Evolutionary conservation across 2,113 vertebrate genomes (phyloP).

Genomic region (Solea senegalensis): DNA sequence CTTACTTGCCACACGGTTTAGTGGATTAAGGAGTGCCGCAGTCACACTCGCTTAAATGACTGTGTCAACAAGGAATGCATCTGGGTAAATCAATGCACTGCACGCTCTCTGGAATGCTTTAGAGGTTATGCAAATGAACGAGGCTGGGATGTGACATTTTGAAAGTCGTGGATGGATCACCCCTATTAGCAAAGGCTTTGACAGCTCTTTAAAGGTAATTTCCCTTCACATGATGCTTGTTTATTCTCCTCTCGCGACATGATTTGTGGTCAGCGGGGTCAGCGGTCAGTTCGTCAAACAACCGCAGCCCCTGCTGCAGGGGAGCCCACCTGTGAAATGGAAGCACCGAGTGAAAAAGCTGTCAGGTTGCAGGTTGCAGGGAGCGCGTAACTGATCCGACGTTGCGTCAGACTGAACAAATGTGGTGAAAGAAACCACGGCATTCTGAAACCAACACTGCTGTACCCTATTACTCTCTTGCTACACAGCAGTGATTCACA

Average conservation of each 20-base stretch:
- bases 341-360: slow-evolving; percentile 40
- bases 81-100: slow-evolving; percentile 78
- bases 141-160: slow-evolving; percentile 82
- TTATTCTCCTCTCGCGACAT: slow-evolving; percentile 68
- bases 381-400: slow-evolving; percentile 50
- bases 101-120: slow-evolving; percentile 68
- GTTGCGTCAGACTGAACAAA: slow-evolving; percentile 59
- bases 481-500: slow-evolving; percentile 28
- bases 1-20: slow-evolving; percentile 67
- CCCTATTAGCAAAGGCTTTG: slow-evolving; percentile 82
- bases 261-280: slow-evolving; percentile 80
- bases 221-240: slow-evolving; percentile 67
- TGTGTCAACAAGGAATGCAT: slow-evolving; percentile 79
- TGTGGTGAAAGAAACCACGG: slow-evolving; percentile 35
- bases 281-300: slow-evolving; percentile 75
- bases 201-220: slow-evolving; percentile 83
- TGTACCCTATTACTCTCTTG: slow-evolving; percentile 12
- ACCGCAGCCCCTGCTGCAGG: slow-evolving; percentile 54
- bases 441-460: slow-evolving; percentile 22
- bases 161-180: slow-evolving; percentile 84
- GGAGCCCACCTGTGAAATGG: slow-evolving; percentile 65
- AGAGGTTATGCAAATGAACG: slow-evolving; percentile 84
- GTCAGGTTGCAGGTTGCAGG: slow-evolving; percentile 49
- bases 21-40: slow-evolving; percentile 79
- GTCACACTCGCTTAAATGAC: slow-evolving; percentile 74